Evolutionary conservation across 2,888 invertebrate species (phyloP).

Genomic region (Nysson spinosus): DNA sequence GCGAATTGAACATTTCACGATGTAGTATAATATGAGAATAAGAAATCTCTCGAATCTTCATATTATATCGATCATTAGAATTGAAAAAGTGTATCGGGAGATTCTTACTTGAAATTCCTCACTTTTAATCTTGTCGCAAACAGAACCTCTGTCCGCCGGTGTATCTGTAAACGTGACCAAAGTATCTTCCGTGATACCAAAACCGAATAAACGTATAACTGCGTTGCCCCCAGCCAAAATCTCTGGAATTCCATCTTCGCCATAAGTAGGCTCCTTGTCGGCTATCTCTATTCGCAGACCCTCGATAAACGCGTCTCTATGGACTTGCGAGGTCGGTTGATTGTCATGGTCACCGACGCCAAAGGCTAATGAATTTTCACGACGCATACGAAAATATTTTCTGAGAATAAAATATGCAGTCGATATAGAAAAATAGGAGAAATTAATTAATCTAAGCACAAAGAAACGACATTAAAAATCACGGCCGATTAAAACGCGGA

Average conservation of each 20-base stretch:
- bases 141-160: constrained; percentile 78
- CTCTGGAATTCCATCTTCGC: constrained; percentile 82
- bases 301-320: constrained; percentile 72
- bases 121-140: constrained; percentile 82
- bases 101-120: constrained; percentile 78
- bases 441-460: constrained; percentile 8
- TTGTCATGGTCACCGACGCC: constrained; percentile 5
- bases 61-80: no score
- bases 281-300: constrained; percentile 81
- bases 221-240: constrained; percentile 82
- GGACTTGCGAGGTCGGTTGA: constrained; percentile 12
- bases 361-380: constrained; percentile 34
- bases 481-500: background rate
- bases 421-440: constrained; percentile 19
- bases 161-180: constrained; percentile 85
- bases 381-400: constrained; percentile 54
- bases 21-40: no score
- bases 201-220: constrained; percentile 86
- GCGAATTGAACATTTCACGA: no score
- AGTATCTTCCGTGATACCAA: constrained; percentile 83
- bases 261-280: constrained; percentile 79
- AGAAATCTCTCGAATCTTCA: no score
- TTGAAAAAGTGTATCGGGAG: no score
- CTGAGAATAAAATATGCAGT: constrained; percentile 50
- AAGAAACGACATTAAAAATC: background rate